Percentiles rank a stretch among this genome's conserved stretches.
These are phyloP conservation scores for Phoxinus dragarum DNA, from an alignment of 2,797 vertebrate species.

Conservation along the genomic window DNA sequence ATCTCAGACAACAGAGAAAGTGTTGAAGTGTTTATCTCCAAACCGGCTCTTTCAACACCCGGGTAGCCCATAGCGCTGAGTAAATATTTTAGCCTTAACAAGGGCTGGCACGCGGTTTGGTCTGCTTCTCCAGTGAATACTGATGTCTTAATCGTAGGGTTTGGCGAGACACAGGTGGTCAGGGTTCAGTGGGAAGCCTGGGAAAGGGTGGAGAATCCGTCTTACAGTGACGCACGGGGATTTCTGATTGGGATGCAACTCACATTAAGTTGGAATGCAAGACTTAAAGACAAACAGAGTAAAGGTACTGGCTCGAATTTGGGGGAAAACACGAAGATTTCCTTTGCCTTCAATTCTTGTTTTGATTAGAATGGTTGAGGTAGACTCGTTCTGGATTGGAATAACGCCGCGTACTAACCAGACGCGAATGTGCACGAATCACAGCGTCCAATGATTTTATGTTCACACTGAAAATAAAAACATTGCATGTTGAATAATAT, in stretches of 20 bases:
- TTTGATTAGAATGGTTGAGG: neutral
- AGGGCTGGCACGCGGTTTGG: conserved; percentile 31
- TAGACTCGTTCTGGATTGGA: neutral
- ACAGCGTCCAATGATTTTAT: neutral
- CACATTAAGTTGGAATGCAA: neutral
- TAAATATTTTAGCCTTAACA: conserved; percentile 54
- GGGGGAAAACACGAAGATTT: neutral
- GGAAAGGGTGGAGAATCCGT: conserved; percentile 9
- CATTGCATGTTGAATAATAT: neutral
- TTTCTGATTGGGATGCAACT: conserved; percentile 47
- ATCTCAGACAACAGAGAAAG: conserved; percentile 32
- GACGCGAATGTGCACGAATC: neutral
- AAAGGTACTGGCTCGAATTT: conserved; percentile 15
- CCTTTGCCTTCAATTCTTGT: neutral
- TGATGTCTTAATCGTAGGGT: conserved; percentile 48
- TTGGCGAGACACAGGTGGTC: conserved; percentile 25
- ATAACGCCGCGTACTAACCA: neutral
- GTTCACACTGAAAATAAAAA: neutral
- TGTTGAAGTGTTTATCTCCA: conserved; percentile 53
- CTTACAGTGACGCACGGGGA: conserved; percentile 33
- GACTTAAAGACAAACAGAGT: conserved; percentile 12
- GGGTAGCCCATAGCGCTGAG: conserved; percentile 22
- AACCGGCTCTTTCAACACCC: conserved; percentile 46
- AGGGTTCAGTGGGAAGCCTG: conserved; percentile 6
- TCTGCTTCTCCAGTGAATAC: conserved; percentile 46